These are phyloP conservation scores for Pseudanteris insignis DNA, from an alignment of 2,888 invertebrate species.

Conservation along the genomic window DNA sequence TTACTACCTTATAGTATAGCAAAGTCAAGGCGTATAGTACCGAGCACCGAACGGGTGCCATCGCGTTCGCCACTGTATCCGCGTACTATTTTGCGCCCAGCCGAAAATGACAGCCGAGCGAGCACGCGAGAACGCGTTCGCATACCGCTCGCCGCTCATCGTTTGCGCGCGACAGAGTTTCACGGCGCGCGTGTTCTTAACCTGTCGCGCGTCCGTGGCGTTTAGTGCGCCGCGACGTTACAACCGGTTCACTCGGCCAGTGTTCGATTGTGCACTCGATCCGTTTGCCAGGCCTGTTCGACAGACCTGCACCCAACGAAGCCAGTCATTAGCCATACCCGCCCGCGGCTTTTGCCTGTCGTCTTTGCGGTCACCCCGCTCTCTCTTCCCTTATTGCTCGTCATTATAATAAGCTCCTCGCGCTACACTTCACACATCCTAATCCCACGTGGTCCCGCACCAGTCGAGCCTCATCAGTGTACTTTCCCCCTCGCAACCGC, in stretches of 20 bases:
- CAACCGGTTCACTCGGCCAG: conserved; percentile 24
- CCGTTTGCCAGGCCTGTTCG: conserved; percentile 17
- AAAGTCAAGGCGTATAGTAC: conserved; percentile 58
- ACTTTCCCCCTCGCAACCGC: too few relatives aligned
- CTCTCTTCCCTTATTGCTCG: too few relatives aligned
- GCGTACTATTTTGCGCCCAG: conserved; percentile 40
- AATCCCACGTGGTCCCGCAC: not conserved
- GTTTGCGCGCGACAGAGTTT: conserved; percentile 6
- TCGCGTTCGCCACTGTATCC: conserved; percentile 51
- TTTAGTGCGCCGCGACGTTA: conserved; percentile 18
- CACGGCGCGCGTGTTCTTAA: conserved; percentile 18
- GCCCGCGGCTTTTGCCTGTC: too few relatives aligned
- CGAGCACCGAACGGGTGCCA: conserved; percentile 56
- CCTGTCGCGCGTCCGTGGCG: conserved; percentile 24
- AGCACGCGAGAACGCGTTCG: conserved; percentile 36
- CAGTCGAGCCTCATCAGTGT: conserved; percentile 10
- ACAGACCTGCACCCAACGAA: too few relatives aligned
- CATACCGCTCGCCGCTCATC: conserved; percentile 2
- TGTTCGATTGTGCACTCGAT: conserved; percentile 22
- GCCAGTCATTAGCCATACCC: too few relatives aligned
- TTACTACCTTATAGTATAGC: conserved; percentile 64
- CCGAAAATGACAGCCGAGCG: conserved; percentile 36
- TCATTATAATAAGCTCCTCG: too few relatives aligned
- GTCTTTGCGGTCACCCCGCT: too few relatives aligned
- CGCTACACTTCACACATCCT: too few relatives aligned